Evolutionary conservation across 92 coral and sea anemone genomes (phyloP).

Genomic region (Zoanthus sociatus): DNA sequence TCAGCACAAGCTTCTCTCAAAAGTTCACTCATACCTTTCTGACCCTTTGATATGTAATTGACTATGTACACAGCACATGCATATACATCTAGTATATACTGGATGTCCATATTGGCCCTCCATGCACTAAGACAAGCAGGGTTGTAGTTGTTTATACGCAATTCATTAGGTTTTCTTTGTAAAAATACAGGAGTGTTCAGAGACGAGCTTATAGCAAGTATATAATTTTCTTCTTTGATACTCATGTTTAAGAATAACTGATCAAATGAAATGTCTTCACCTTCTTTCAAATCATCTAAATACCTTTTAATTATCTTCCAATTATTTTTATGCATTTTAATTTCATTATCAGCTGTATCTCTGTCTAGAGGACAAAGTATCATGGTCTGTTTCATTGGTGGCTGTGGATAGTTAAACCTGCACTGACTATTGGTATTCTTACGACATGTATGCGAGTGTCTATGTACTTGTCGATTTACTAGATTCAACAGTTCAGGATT

Average conservation of each 20-base stretch:
- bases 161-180: not conserved
- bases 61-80: not conserved
- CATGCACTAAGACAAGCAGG: slow-evolving; percentile 3
- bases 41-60: slow-evolving; percentile 7
- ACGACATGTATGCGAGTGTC: slow-evolving; percentile 6
- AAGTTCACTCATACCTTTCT: slow-evolving; percentile 7
- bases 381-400: not conserved
- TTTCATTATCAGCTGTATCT: slow-evolving; percentile 6
- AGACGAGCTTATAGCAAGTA: not conserved
- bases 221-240: not conserved
- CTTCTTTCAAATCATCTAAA: not conserved
- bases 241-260: slow-evolving; percentile 3
- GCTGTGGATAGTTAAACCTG: not conserved
- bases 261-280: slow-evolving; percentile 6
- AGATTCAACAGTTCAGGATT: not conserved
- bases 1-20: slow-evolving; percentile 6
- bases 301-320: slow-evolving; percentile 2
- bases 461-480: slow-evolving; percentile 6
- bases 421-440: slow-evolving; percentile 7
- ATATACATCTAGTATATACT: not conserved
- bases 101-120: slow-evolving; percentile 4
- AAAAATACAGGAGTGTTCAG: slow-evolving; percentile 1
- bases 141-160: not conserved
- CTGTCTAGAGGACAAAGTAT: slow-evolving; percentile 1
- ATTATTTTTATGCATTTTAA: not conserved